These are phyloP conservation scores for Choreutis nemorana DNA, from an alignment of 2,888 invertebrate genomes.

Conservation along the genomic window DNA sequence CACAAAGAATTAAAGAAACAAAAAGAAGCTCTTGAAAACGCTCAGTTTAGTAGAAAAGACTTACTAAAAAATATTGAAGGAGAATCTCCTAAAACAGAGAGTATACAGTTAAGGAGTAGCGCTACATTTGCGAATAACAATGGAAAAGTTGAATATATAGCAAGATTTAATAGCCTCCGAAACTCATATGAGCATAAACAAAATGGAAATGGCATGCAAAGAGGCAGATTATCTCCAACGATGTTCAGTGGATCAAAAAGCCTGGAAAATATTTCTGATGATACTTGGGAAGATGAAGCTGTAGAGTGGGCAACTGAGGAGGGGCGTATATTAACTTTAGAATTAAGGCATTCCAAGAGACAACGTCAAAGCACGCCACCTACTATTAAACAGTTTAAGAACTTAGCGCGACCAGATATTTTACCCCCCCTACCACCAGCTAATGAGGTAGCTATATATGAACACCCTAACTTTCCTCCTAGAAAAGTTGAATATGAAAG, in stretches of 20 bases:
- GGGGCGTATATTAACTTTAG: conserved; percentile 74
- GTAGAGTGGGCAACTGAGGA: conserved; percentile 55
- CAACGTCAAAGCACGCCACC: conserved; percentile 70
- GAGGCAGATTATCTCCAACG: conserved; percentile 35
- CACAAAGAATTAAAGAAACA: conserved; percentile 66
- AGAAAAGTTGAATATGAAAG: conserved; percentile 47
- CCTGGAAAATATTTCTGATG: conserved; percentile 29
- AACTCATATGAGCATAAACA: conserved; percentile 81
- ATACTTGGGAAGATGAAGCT: conserved; percentile 33
- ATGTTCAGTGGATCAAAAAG: conserved; percentile 35
- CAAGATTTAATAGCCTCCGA: conserved; percentile 72
- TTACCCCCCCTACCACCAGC: conserved; percentile 70
- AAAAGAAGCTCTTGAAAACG: conserved; percentile 29
- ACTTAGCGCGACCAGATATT: conserved; percentile 70
- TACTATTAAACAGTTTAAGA: conserved; percentile 48
- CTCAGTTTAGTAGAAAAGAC: conserved; percentile 40
- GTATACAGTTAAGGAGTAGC: conserved; percentile 72
- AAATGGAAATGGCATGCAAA: conserved; percentile 52
- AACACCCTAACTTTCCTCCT: conserved; percentile 66
- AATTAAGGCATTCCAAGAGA: conserved; percentile 75
- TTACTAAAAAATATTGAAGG: conserved; percentile 32
- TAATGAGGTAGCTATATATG: conserved; percentile 62
- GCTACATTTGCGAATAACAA: conserved; percentile 73
- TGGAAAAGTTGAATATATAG: conserved; percentile 33
- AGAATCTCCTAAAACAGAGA: conserved; percentile 30